A percentile compares a stretch with the other conserved stretches of the same genome.
Evolutionary conservation across 2,113 vertebrate species (phyloP).

Genomic region (Pelecanus crispus): DNA sequence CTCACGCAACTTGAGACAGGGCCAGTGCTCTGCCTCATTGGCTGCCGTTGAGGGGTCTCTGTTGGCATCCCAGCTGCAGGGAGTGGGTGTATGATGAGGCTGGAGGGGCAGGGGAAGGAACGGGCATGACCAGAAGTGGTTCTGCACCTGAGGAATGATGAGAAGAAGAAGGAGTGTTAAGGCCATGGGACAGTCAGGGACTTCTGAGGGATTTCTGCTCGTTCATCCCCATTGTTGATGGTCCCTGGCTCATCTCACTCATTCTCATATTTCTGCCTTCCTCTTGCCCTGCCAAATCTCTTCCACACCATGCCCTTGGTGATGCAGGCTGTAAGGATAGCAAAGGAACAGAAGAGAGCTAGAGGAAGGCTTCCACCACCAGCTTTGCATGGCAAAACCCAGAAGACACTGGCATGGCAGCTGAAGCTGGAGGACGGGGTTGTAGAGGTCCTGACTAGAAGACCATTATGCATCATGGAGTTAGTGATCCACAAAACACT

Average conservation of each 20-base stretch:
- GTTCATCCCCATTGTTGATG: background rate
- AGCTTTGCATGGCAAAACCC: background rate
- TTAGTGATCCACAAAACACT: background rate
- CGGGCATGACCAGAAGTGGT: no score
- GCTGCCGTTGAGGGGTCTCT: background rate
- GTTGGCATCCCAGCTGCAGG: background rate
- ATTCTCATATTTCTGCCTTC: background rate
- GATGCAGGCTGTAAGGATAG: no score
- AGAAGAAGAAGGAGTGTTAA: background rate
- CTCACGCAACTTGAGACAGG: background rate
- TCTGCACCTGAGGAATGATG: background rate
- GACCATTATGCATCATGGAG: background rate
- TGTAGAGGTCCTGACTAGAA: background rate
- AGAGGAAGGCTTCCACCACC: background rate
- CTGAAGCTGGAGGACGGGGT: background rate
- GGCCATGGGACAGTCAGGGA: background rate
- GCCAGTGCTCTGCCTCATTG: background rate
- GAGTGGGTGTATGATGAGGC: background rate
- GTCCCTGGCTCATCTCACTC: background rate
- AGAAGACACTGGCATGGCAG: background rate
- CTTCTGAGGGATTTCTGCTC: background rate
- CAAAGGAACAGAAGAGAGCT: background rate
- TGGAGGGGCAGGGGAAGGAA: background rate
- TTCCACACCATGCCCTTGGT: background rate
- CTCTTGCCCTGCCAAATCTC: background rate